phyloP scores from a whole-genome alignment of 1,140 invertebrate species.

The Meloidogyne exigua region DNA sequence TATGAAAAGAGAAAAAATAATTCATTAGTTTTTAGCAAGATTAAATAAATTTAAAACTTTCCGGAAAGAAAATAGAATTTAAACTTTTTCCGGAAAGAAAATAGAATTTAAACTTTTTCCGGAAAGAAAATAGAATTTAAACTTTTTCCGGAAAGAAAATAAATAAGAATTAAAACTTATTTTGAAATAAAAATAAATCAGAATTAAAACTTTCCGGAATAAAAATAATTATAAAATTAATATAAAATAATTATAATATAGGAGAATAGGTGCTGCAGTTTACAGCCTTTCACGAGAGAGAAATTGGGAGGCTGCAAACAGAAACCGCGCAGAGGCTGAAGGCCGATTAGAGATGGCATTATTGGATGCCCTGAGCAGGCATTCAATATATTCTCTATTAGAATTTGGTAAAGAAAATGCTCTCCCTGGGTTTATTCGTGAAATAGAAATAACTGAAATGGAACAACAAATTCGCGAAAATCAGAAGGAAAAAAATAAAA shows the following conservation, averaged over 20 bases:
- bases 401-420: constrained; percentile 36
- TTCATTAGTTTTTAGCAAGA: too few relatives aligned
- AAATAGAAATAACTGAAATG: constrained; percentile 34
- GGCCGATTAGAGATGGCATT: constrained; percentile 27
- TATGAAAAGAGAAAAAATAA: too few relatives aligned
- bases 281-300: constrained; percentile 38
- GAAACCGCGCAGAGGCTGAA: neutral
- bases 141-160: neutral
- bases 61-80: too few relatives aligned
- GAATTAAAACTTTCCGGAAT: neutral
- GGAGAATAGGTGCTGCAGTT: constrained; percentile 40
- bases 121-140: neutral
- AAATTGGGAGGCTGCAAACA: constrained; percentile 26
- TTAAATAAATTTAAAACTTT: too few relatives aligned
- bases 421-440: constrained; percentile 45
- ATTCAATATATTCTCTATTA: constrained; percentile 35
- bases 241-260: constrained; percentile 11
- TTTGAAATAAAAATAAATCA: neutral
- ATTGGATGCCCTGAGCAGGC: constrained; percentile 49
- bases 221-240: neutral
- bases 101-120: neutral
- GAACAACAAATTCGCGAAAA: constrained; percentile 44
- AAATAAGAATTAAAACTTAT: neutral
- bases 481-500: constrained; percentile 9
- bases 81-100: neutral